These are phyloP conservation scores for Naja naja DNA, from an alignment of 2,113 vertebrate genomes.

Conservation along the genomic window DNA sequence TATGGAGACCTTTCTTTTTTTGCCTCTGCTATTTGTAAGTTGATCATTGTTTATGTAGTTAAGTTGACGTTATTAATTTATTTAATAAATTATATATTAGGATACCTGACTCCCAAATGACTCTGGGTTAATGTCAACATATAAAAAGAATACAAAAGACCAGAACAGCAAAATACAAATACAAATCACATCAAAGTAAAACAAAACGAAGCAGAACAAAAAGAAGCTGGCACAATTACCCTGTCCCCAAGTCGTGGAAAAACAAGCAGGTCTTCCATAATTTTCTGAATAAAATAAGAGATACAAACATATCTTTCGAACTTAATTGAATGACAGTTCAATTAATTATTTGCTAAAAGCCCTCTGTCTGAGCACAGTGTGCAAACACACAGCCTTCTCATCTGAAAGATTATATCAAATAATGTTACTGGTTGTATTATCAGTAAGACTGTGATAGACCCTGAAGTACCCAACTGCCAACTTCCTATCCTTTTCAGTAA, in stretches of 20 bases:
- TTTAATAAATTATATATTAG: not conserved
- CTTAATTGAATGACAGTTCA: constrained; percentile 45
- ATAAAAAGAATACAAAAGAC: not conserved
- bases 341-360: constrained; percentile 46
- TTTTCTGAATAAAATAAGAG: not conserved
- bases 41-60: not conserved
- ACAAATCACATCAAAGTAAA: not conserved
- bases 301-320: not conserved
- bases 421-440: constrained; percentile 59
- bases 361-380: constrained; percentile 45
- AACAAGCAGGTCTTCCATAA: not conserved
- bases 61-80: not conserved
- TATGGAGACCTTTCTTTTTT: not conserved
- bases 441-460: constrained; percentile 61
- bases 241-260: not conserved
- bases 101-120: not conserved
- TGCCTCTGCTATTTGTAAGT: not conserved
- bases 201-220: not conserved
- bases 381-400: constrained; percentile 22
- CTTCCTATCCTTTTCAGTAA: not conserved
- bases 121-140: not conserved
- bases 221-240: not conserved
- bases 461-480: constrained; percentile 48
- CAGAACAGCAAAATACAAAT: not conserved
- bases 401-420: constrained; percentile 51